Conservation (phyloP, 2,113 vertebrate species). For the Hymenochirus boettgeri region DNA sequence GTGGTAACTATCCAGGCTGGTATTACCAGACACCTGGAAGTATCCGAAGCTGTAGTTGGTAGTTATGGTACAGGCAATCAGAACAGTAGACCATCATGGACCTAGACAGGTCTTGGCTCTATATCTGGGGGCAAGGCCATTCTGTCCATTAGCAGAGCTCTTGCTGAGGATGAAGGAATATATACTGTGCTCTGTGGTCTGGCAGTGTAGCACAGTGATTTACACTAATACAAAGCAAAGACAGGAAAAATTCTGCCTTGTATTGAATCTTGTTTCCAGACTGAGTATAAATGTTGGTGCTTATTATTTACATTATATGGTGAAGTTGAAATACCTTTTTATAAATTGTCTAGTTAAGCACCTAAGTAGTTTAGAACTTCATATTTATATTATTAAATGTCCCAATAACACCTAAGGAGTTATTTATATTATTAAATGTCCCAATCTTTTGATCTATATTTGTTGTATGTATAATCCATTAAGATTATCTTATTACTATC, state of each 20-base stretch:
- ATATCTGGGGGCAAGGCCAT: constrained; percentile 3
- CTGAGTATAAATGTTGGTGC: too few relatives aligned
- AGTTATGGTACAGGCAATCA: neutral
- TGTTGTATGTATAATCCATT: too few relatives aligned
- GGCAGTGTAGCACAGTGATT: neutral
- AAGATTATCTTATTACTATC: too few relatives aligned
- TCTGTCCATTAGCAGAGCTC: neutral
- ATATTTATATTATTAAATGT: too few relatives aligned
- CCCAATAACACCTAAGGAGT: too few relatives aligned
- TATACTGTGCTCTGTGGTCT: neutral
- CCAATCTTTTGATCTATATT: too few relatives aligned
- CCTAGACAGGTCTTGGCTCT: neutral
- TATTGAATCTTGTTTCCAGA: too few relatives aligned
- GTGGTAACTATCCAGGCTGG: constrained; percentile 9
- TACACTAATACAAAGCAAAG: neutral
- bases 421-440: too few relatives aligned
- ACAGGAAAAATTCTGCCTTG: neutral
- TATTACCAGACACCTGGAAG: constrained; percentile 21
- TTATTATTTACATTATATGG: too few relatives aligned
- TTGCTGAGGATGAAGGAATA: constrained; percentile 5
- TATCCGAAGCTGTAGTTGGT: neutral
- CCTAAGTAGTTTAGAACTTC: too few relatives aligned
- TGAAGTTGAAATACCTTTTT: too few relatives aligned
- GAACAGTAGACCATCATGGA: neutral
- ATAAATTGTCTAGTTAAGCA: too few relatives aligned